phyloP scores from a whole-genome alignment of 2,888 invertebrate species.

The Pterobdella sp. region DNA sequence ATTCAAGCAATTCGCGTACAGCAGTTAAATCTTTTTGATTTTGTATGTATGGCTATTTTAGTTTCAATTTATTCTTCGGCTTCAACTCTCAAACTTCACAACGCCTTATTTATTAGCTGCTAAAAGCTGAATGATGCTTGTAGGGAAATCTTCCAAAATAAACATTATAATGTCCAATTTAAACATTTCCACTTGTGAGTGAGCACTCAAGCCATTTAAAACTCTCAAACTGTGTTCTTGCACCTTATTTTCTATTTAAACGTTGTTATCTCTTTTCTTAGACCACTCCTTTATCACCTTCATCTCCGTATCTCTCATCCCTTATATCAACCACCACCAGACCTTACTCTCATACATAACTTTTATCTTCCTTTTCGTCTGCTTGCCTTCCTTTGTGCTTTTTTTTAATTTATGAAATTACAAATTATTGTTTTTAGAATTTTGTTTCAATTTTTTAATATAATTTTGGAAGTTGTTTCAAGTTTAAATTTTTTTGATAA shows the following conservation, averaged over 20 bases:
- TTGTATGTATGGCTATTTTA: background rate
- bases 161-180: background rate
- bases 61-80: no score
- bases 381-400: no score
- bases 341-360: background rate
- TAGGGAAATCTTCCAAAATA: background rate
- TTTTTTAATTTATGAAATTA: no score
- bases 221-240: background rate
- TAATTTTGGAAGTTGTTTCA: no score
- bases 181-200: no score
- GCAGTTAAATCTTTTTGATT: background rate
- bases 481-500: no score
- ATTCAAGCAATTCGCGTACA: background rate
- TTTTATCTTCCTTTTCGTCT: background rate
- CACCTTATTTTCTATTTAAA: no score
- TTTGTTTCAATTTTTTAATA: no score
- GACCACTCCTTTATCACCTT: background rate
- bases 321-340: background rate
- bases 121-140: background rate
- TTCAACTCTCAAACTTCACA: background rate
- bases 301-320: conserved; percentile 7
- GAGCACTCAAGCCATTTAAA: no score
- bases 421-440: no score
- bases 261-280: no score
- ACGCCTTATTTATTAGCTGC: background rate